Evolutionary conservation across 2,797 vertebrate species (phyloP).

Genomic region (Molothrus ater): DNA sequence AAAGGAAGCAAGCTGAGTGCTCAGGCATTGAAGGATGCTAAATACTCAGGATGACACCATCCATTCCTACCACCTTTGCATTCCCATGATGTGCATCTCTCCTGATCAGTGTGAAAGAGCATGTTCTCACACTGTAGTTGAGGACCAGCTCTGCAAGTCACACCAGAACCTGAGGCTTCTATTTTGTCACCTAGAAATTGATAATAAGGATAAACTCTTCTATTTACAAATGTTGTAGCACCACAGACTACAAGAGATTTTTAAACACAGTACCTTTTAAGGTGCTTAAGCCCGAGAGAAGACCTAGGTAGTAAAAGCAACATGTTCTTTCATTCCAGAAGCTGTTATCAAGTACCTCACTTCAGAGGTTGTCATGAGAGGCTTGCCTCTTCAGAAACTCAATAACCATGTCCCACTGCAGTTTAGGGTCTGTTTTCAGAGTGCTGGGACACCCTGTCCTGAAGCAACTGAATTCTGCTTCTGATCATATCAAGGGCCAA

Average conservation of each 20-base stretch:
- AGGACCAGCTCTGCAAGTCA: not conserved
- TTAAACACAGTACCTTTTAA: not conserved
- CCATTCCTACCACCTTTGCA: not conserved
- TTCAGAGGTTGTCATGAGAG: not conserved
- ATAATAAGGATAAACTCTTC: not conserved
- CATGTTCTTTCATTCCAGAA: not conserved
- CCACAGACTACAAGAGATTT: not conserved
- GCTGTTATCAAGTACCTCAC: not conserved
- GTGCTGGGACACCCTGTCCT: not conserved
- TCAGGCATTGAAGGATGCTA: not conserved
- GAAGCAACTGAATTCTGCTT: not conserved
- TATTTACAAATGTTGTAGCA: not conserved
- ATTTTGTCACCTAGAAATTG: not conserved
- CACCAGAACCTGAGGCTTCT: not conserved
- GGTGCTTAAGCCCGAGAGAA: not conserved
- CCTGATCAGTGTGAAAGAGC: not conserved
- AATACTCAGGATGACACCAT: not conserved
- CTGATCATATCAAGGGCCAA: not conserved
- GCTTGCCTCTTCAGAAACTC: not conserved
- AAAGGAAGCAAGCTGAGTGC: not conserved
- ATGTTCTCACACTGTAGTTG: accelerated
- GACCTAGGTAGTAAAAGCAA: not conserved
- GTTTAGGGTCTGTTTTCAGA: not conserved
- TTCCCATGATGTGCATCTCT: not conserved
- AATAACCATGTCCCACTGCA: not conserved